Base-by-base conservation (phyloP, 1,140 invertebrate genomes). In the Mesaphorura yosii region DNA sequence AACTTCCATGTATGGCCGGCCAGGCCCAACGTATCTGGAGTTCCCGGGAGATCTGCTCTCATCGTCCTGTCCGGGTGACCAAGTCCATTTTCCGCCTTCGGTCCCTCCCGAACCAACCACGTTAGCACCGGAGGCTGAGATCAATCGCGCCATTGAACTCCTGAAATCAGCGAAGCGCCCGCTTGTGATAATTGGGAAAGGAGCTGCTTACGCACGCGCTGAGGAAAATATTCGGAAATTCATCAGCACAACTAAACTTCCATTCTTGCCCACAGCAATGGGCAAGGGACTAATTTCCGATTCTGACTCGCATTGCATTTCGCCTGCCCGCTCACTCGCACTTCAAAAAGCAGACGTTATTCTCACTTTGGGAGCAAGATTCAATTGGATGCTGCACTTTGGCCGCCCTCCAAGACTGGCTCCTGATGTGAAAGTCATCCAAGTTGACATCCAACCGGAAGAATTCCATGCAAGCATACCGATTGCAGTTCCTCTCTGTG, bases 341-440 rank as follows among this genome's bases (percentile, higher is more conserved):
- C 71, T 97, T 22, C 79, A 83, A 60, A 76, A 90, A 59, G 85
- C 89, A 20, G 93, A 97, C 69, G 82, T 91, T 0, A 77, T 97
- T 6, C 59, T 98, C 2, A 69, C 97, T 15, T 68, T 96, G 17
- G 93, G 93, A 3, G 92, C 91, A 1, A 73, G 92, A 52, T 73
- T 96, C 1, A 98, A 98, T 71, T 97, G 93, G 93, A 97, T 97
- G 69, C 72, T 98, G 29, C 93, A 98, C 72, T 98, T 96, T 73
- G 93, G 92, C 12, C 77, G 80, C 45, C 72, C 84, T n/a, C 92
- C 91, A 17, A 72, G 92, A 44, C 78, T 75, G 65, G 65, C 66
- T 49, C 69, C 76, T 20, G 72, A 88, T 68, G 88, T 92, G 0
- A 90, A 91, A 73, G 70, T 96, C 46, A 89, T 96, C 64, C 91